These are phyloP conservation scores for Casuarius casuarius DNA, from an alignment of 2,113 vertebrate genomes.

Conservation along the genomic window DNA sequence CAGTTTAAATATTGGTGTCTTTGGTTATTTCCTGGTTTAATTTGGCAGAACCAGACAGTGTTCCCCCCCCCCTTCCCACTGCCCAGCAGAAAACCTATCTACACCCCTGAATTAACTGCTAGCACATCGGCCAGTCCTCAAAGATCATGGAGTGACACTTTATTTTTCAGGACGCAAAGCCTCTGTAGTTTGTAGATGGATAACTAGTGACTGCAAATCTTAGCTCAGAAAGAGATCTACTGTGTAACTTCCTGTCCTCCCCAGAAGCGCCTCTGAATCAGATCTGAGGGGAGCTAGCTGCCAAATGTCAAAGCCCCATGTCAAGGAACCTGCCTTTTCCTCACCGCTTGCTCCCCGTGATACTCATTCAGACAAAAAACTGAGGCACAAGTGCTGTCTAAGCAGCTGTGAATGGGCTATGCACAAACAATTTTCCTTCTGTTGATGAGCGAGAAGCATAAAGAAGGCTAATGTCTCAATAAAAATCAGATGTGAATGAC, in stretches of 20 bases:
- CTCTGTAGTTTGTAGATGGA: not conserved
- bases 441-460: not conserved
- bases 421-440: not conserved
- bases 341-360: rapidly evolving
- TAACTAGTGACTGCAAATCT: not conserved
- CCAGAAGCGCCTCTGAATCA: not conserved
- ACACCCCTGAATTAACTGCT: not conserved
- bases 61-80: too few species aligned
- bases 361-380: rapidly evolving
- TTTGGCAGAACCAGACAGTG: slow-evolving; percentile 29
- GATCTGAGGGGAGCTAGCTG: not conserved
- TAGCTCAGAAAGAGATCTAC: not conserved
- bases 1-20: not conserved
- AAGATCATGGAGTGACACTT: not conserved
- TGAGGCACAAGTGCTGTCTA: not conserved
- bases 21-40: not conserved
- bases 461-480: not conserved
- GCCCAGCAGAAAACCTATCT: not conserved
- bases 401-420: rapidly evolving
- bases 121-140: not conserved
- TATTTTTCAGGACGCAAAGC: not conserved
- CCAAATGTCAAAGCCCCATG: rapidly evolving
- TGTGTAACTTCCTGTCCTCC: not conserved
- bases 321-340: not conserved
- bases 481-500: not conserved